A percentile compares a stretch with the other conserved stretches of the same genome.
Conservation (phyloP, 2,888 invertebrate species). For the Hedychridium roseum region DNA sequence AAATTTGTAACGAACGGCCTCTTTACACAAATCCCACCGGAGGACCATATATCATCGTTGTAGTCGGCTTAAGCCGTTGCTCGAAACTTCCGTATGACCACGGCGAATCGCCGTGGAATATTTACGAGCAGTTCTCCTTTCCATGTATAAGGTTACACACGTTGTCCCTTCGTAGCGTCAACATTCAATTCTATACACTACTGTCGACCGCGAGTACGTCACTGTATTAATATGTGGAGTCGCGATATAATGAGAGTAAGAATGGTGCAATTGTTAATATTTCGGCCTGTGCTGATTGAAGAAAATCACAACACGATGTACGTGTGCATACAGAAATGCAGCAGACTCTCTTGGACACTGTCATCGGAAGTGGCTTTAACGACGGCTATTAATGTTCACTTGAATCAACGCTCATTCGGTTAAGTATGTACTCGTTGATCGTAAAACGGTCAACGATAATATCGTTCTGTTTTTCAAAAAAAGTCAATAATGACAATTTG, state of each 20-base stretch:
- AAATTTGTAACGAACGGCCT: constrained; percentile 34
- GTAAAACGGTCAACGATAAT: too few relatives aligned
- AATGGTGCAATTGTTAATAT: too few relatives aligned
- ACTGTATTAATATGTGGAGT: too few relatives aligned
- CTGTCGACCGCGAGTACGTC: too few relatives aligned
- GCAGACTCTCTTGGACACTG: too few relatives aligned
- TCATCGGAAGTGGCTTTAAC: too few relatives aligned
- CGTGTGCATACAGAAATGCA: too few relatives aligned
- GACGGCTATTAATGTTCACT: constrained; percentile 30
- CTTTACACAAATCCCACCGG: constrained; percentile 24
- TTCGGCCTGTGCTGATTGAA: neutral
- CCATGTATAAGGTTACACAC: constrained; percentile 10
- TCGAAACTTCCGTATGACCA: constrained; percentile 16
- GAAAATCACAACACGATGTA: constrained; percentile 2
- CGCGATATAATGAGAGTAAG: constrained; percentile 11
- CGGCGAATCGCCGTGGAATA: constrained; percentile 20
- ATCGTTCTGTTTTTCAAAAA: too few relatives aligned
- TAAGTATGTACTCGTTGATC: constrained; percentile 23
- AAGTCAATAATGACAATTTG: too few relatives aligned
- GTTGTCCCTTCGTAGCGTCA: too few relatives aligned
- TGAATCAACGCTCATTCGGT: constrained; percentile 22
- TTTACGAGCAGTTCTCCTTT: constrained; percentile 12
- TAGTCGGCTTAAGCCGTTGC: constrained; percentile 26
- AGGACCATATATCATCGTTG: constrained; percentile 31
- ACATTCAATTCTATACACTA: too few relatives aligned